Evolutionary conservation across 1,140 invertebrate genomes (phyloP).

Genomic region (Drosophila leontia): DNA sequence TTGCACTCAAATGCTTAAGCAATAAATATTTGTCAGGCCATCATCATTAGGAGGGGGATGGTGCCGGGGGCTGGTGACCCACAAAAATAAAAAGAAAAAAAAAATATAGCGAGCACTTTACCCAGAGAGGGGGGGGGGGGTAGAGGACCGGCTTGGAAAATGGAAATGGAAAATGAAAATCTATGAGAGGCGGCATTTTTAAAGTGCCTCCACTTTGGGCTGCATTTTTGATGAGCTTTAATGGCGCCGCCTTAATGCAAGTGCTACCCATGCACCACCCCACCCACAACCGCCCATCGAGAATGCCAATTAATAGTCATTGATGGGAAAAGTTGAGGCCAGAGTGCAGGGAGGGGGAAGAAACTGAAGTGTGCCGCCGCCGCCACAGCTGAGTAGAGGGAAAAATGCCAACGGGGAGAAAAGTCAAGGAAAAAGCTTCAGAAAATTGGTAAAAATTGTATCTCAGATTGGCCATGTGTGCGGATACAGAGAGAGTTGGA

Average conservation of each 20-base stretch:
- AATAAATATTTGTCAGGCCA: constrained; percentile 82
- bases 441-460: constrained; percentile 14
- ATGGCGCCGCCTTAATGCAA: constrained; percentile 80
- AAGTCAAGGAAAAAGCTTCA: neutral
- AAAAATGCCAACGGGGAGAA: neutral
- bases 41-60: constrained; percentile 64
- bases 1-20: constrained; percentile 82
- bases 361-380: constrained; percentile 64
- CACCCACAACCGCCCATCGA: constrained; percentile 24
- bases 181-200: constrained; percentile 75
- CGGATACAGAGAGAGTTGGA: constrained; percentile 6
- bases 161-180: constrained; percentile 61
- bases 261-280: constrained; percentile 16
- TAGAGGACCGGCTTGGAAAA: constrained; percentile 1
- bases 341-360: constrained; percentile 10
- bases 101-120: constrained; percentile 18
- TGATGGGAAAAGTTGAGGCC: constrained; percentile 72
- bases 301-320: constrained; percentile 80
- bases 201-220: constrained; percentile 51
- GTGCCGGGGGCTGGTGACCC: constrained; percentile 31
- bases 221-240: constrained; percentile 81
- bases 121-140: neutral
- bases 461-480: constrained; percentile 51
- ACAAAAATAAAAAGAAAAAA: constrained; percentile 17
- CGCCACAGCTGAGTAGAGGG: constrained; percentile 4